Evolutionary conservation across 2,888 invertebrate genomes (phyloP).

Genomic region (Lamellibrachia satsuma): DNA sequence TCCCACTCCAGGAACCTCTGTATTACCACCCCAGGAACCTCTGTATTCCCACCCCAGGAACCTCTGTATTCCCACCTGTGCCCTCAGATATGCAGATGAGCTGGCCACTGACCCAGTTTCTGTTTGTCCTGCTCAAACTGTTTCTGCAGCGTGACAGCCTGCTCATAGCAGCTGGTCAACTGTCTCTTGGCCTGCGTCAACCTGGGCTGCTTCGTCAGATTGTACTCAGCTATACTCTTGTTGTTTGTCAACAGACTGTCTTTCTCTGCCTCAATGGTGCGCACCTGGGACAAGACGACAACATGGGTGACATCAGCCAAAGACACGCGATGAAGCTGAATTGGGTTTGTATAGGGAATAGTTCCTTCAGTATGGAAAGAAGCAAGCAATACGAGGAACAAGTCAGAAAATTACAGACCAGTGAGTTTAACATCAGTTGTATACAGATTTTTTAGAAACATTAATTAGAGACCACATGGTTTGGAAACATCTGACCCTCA

Average conservation of each 20-base stretch:
- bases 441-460: no score
- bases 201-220: slow-evolving; percentile 85
- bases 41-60: no score
- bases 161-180: slow-evolving; percentile 72
- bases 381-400: no score
- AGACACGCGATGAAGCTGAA: no score
- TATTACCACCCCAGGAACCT: neutral
- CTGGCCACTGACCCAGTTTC: slow-evolving; percentile 75
- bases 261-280: slow-evolving; percentile 79
- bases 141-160: slow-evolving; percentile 60
- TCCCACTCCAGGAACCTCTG: neutral
- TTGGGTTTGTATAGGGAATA: no score
- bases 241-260: slow-evolving; percentile 89
- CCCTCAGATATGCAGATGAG: neutral
- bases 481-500: no score
- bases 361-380: no score
- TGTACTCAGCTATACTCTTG: slow-evolving; percentile 89
- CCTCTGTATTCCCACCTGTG: no score
- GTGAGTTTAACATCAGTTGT: no score
- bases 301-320: no score
- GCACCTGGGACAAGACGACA: slow-evolving; percentile 72
- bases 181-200: slow-evolving; percentile 79
- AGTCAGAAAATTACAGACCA: no score
- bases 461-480: no score
- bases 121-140: slow-evolving; percentile 73